Evolutionary conservation across 2,113 vertebrate species (phyloP).

Genomic region (Oreocharis arfaki): DNA sequence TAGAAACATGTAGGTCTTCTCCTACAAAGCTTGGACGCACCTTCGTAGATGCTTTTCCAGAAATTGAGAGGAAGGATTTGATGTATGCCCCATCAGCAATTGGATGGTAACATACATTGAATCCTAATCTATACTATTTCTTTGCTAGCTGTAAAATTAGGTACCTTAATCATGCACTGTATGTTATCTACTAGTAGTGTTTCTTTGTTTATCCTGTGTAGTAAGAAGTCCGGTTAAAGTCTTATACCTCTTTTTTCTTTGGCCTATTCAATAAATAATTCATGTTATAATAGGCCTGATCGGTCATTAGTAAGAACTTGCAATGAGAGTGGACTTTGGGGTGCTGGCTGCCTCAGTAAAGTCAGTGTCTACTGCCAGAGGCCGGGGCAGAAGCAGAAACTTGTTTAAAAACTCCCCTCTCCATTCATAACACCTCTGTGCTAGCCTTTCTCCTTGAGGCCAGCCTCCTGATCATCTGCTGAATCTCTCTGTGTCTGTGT

Average conservation of each 20-base stretch:
- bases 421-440: slow-evolving; percentile 32
- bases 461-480: slow-evolving; percentile 78
- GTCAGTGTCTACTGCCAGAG: not conserved
- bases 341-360: not conserved
- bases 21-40: not conserved
- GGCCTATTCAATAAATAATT: not conserved
- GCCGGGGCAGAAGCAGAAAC: not conserved
- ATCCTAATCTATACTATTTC: not conserved
- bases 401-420: not conserved
- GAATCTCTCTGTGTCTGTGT: slow-evolving; percentile 72
- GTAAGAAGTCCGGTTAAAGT: not conserved
- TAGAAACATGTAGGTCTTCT: not conserved
- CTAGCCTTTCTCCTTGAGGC: slow-evolving; percentile 75
- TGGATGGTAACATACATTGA: not conserved
- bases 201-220: not conserved
- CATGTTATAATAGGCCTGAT: not conserved
- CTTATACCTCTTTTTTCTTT: not conserved
- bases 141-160: not conserved
- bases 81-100: not conserved
- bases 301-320: not conserved
- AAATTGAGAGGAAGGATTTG: not conserved
- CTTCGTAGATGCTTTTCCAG: not conserved
- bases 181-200: no score
- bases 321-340: not conserved
- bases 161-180: not conserved